Evolutionary conservation across 2,888 invertebrate species (phyloP).

Genomic region (Euzetes globulus): DNA sequence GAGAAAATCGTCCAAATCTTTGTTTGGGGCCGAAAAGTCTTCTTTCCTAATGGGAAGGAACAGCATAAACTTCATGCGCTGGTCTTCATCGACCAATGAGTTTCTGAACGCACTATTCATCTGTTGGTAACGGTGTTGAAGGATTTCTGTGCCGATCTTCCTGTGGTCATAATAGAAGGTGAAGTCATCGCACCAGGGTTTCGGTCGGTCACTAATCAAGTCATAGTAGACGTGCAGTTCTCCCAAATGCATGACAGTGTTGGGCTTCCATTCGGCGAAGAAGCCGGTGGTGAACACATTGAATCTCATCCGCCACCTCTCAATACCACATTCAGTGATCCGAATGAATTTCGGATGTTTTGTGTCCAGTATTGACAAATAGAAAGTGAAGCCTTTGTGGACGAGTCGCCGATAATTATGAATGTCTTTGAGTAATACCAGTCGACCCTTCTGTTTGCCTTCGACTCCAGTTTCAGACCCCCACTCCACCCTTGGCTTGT

Average conservation of each 20-base stretch:
- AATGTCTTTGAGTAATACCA: background rate
- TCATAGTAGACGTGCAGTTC: slow-evolving; percentile 13
- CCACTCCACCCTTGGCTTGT: no score
- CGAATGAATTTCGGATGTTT: slow-evolving; percentile 28
- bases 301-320: slow-evolving; percentile 34
- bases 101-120: background rate
- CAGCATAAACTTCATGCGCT: background rate
- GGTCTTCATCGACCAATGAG: background rate
- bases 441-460: background rate
- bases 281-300: slow-evolving; percentile 30
- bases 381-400: slow-evolving; percentile 14
- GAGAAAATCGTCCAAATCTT: slow-evolving; percentile 1
- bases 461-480: background rate
- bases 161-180: slow-evolving; percentile 2
- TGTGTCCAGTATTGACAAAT: slow-evolving; percentile 20
- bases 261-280: slow-evolving; percentile 11
- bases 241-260: background rate
- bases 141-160: background rate
- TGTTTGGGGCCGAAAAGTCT: background rate
- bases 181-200: background rate
- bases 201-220: background rate
- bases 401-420: background rate
- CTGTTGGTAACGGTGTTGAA: background rate
- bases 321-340: background rate
- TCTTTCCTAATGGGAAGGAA: background rate